phyloP scores from a whole-genome alignment of 2,888 invertebrate genomes.

The Onthophagus sagittarius region DNA sequence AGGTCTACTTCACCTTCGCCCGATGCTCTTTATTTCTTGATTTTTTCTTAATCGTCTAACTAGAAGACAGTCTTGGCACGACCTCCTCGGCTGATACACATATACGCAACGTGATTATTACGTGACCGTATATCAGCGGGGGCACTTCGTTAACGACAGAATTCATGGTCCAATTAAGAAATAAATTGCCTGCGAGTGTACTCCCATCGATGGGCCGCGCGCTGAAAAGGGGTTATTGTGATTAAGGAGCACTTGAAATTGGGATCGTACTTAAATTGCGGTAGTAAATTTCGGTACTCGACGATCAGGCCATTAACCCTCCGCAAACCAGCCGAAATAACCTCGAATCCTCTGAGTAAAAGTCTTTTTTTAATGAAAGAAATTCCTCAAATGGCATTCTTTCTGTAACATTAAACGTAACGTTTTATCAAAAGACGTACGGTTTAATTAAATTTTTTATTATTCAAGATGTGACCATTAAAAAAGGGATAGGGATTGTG shows the following conservation, averaged over 20 bases:
- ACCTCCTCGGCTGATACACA: neutral
- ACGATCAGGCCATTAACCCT: conserved; percentile 1
- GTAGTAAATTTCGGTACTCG: conserved; percentile 6
- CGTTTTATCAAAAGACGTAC: neutral
- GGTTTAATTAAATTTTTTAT: neutral
- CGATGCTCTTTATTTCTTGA: neutral
- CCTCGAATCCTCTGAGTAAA: neutral
- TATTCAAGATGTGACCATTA: neutral
- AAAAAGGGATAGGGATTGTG: neutral
- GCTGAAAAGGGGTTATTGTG: conserved; percentile 5
- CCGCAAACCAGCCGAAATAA: neutral
- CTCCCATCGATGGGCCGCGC: conserved; percentile 13
- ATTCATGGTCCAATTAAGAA: conserved; percentile 27
- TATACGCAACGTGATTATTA: conserved; percentile 25
- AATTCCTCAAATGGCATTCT: neutral
- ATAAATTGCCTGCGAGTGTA: conserved; percentile 25
- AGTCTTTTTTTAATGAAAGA: neutral
- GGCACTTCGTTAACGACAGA: conserved; percentile 26
- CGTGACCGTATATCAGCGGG: conserved; percentile 25
- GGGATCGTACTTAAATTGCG: conserved; percentile 7
- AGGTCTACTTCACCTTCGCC: neutral
- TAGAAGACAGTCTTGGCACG: neutral
- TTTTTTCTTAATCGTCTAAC: neutral
- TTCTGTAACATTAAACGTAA: too few species aligned
- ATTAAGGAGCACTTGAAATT: conserved; percentile 7